Conservation (phyloP, 64 coral and sea anemone genomes). For the Montipora capricornis region DNA sequence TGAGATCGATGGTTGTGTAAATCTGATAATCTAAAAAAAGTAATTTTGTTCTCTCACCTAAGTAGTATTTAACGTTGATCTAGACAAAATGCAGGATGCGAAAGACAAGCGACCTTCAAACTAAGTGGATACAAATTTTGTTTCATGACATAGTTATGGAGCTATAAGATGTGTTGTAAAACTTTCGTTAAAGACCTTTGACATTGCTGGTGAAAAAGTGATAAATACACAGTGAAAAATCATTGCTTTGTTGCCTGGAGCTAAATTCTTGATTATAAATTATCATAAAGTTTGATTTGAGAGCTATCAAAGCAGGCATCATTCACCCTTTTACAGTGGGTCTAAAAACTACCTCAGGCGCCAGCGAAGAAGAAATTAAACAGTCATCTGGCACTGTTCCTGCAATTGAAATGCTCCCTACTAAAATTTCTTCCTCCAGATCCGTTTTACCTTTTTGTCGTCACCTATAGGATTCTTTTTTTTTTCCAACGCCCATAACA, state of each 20-base stretch:
- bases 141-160: background rate
- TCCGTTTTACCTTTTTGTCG: too few relatives aligned
- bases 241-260: background rate
- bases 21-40: background rate
- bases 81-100: background rate
- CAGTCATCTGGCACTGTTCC: too few relatives aligned
- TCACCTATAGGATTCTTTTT: too few relatives aligned
- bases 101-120: background rate
- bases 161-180: background rate
- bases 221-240: background rate
- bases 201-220: background rate
- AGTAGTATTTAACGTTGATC: background rate
- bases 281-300: background rate
- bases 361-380: too few relatives aligned
- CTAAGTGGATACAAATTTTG: conserved; percentile 3
- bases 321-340: background rate
- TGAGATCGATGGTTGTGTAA: background rate
- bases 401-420: too few relatives aligned
- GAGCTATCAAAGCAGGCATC: background rate
- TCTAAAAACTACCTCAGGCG: background rate
- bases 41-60: background rate
- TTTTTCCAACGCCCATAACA: background rate
- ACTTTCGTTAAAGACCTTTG: background rate
- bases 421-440: too few relatives aligned
- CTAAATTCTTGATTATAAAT: background rate